Conservation (phyloP, 2,797 vertebrate species). For the Notoglanidium macrostoma region DNA sequence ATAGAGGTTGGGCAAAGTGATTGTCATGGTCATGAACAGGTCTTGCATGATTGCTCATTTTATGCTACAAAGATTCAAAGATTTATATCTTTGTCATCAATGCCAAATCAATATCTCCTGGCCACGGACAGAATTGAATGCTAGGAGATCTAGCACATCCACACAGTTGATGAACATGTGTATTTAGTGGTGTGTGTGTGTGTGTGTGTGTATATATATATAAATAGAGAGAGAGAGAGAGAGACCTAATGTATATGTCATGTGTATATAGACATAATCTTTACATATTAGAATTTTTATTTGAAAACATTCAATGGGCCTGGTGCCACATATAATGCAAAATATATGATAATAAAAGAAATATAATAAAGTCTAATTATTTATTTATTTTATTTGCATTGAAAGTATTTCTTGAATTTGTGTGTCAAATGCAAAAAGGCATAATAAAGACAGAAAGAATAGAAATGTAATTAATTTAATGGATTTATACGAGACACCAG, state of each 20-base stretch:
- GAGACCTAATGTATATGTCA: too few species aligned
- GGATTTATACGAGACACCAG: not conserved
- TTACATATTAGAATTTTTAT: too few species aligned
- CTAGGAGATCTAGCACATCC: not conserved
- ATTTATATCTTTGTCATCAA: not conserved
- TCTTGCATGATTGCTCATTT: not conserved
- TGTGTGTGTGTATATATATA: not conserved
- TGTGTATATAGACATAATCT: too few species aligned
- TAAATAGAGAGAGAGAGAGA: too few species aligned
- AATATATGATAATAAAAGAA: not conserved
- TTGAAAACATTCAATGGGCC: not conserved
- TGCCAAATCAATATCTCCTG: slow-evolving; percentile 10
- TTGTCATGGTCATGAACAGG: not conserved
- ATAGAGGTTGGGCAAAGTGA: not conserved
- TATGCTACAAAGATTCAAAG: not conserved
- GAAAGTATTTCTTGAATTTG: too few species aligned
- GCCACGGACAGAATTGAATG: not conserved
- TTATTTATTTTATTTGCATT: too few species aligned
- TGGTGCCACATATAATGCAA: not conserved
- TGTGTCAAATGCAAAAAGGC: too few species aligned
- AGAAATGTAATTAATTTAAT: not conserved
- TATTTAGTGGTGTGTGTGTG: not conserved
- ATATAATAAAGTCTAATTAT: too few species aligned
- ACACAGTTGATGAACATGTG: not conserved
- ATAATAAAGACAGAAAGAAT: not conserved